Percentiles rank a stretch among this genome's conserved stretches.
phyloP scores from a whole-genome alignment of 2,888 invertebrate species.

The Icerya purchasi region DNA sequence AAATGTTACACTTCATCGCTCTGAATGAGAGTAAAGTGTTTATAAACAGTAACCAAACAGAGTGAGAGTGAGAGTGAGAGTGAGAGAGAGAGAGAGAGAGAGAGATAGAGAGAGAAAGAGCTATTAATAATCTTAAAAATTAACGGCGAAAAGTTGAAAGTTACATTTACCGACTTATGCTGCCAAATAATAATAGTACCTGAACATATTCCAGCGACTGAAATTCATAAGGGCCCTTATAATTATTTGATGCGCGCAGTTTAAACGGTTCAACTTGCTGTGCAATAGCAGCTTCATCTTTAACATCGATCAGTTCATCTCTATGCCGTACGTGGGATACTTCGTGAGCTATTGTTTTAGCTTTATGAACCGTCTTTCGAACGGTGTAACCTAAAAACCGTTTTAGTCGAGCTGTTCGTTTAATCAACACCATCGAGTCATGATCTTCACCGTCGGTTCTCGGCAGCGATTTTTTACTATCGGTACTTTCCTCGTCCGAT shows the following conservation, averaged over 20 bases:
- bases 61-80: too few species aligned
- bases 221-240: slow-evolving; percentile 94
- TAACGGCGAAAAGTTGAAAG: too few species aligned
- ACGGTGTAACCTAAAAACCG: slow-evolving; percentile 72
- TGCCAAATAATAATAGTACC: too few species aligned
- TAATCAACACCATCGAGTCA: slow-evolving; percentile 27
- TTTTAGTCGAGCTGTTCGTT: slow-evolving; percentile 35
- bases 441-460: slow-evolving; percentile 23
- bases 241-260: slow-evolving; percentile 82
- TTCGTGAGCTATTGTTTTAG: slow-evolving; percentile 16
- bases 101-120: too few species aligned
- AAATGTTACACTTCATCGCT: too few species aligned
- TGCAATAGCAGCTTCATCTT: slow-evolving; percentile 34
- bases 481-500: slow-evolving; percentile 53
- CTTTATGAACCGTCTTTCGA: slow-evolving; percentile 63
- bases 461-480: slow-evolving; percentile 35
- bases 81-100: too few species aligned
- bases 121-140: too few species aligned
- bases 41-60: too few species aligned
- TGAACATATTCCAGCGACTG: slow-evolving; percentile 74
- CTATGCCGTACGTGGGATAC: slow-evolving; percentile 71
- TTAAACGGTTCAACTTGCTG: slow-evolving; percentile 30
- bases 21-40: too few species aligned
- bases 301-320: slow-evolving; percentile 65
- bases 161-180: too few species aligned